Conservation (phyloP, 2,888 invertebrate species). For the Parascotia fuliginaria region DNA sequence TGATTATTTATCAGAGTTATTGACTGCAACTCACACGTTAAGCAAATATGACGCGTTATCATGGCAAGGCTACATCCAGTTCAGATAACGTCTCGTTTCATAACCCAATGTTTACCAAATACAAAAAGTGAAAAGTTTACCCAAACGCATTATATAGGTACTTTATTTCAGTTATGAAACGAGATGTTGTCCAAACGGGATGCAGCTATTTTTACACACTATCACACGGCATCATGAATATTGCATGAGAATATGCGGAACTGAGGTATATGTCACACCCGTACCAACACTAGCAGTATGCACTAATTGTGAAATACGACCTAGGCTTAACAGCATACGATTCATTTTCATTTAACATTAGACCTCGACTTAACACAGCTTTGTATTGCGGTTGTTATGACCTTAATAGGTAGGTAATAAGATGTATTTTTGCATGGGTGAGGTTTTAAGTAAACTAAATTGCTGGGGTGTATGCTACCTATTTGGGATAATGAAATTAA, state of each 20-base stretch:
- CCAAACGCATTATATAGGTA: too few species aligned
- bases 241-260: slow-evolving; percentile 35
- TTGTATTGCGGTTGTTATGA: slow-evolving; percentile 12
- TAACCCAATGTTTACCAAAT: too few species aligned
- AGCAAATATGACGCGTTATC: too few species aligned
- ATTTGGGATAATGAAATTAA: slow-evolving; percentile 26
- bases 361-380: slow-evolving; percentile 3
- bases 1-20: too few species aligned
- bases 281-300: slow-evolving; percentile 18
- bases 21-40: too few species aligned
- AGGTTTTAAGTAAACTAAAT: background rate
- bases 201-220: background rate
- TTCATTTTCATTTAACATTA: slow-evolving; percentile 27
- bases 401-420: slow-evolving; percentile 14
- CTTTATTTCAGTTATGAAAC: background rate
- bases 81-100: too few species aligned
- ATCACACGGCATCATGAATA: slow-evolving; percentile 36
- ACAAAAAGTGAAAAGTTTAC: too few species aligned
- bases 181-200: background rate
- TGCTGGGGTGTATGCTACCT: slow-evolving; percentile 6
- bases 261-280: slow-evolving; percentile 27
- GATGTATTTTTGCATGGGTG: slow-evolving; percentile 9
- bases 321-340: slow-evolving; percentile 14
- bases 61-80: too few species aligned
- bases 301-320: slow-evolving; percentile 24